Base-by-base conservation (phyloP, 2,888 invertebrate species). In the Agrotis puta region DNA sequence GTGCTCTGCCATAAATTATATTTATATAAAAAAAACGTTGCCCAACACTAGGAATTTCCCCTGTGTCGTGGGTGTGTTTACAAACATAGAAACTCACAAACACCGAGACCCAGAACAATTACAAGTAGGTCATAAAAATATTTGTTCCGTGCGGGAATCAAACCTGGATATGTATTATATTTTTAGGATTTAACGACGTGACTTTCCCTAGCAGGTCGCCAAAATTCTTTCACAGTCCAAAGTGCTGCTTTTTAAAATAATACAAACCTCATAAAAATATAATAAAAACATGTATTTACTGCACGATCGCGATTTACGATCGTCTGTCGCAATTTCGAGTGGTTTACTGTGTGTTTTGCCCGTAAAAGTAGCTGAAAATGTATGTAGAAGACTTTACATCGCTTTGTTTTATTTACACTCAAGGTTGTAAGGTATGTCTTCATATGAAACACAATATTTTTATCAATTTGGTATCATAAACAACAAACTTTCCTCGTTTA, bases 301-400 rank as follows among this genome's bases (percentile, higher is more conserved):
- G 18, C 59, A 58, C 50, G 48, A 61, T 74, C 16, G 50, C 54
- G 20, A 78, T 78, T 74, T 74, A 74, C 73, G 79, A 74, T 50
- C 56, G 62, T 61, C 72, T 78, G 61, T 24, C 18, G 24, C 33
- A n/a, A 43, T 56, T 71, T n/a, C 43, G 48, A 71, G 22, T 50
- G 53, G 53, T 61, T 45, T 61, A 72, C 20, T 24, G 54, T 50
- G 4, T 59, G 58, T 48, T 20, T 48, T 48, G 62, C 33, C 20
- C 27, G 50, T 47, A 62, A 54, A 79, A 72, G 20, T 56, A 18
- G 27, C 50, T 45, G 54, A 72, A 78, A 39, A 78, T 50, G n/a
- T 56, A 50, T 61, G 18, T 16, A 48, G 1, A 39, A 54, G 0
- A 11, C 20, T 78, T 73, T 51, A 73, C 50, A 9, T 33, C 24